Evolutionary conservation across 2,797 vertebrate genomes (phyloP).

Genomic region (Otolemur crassicaudatus): DNA sequence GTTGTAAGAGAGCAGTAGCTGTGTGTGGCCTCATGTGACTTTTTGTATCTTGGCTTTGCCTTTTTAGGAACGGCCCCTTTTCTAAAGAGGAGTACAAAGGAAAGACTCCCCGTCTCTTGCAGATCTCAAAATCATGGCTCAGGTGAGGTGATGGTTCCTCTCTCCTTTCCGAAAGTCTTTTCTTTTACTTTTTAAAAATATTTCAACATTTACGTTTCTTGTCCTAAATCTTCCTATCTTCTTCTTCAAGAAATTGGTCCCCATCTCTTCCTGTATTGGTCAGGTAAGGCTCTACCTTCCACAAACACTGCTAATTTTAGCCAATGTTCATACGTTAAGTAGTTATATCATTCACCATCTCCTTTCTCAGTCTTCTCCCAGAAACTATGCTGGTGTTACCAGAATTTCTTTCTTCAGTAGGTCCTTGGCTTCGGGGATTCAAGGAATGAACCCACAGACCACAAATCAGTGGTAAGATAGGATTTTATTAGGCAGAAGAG

Average conservation of each 20-base stretch:
- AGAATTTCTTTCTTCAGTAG: no score
- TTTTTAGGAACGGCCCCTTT: slow-evolving; percentile 52
- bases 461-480: no score
- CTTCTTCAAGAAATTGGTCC: background rate
- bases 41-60: slow-evolving; percentile 23
- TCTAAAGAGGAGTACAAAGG: slow-evolving; percentile 52
- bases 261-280: background rate
- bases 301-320: slow-evolving; percentile 17
- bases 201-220: slow-evolving; percentile 38
- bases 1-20: background rate
- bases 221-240: background rate
- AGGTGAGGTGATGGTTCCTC: slow-evolving; percentile 68
- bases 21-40: background rate
- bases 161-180: slow-evolving; percentile 15
- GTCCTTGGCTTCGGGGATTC: no score
- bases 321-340: background rate
- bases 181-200: background rate
- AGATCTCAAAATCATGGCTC: slow-evolving; percentile 72
- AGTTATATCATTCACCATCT: background rate
- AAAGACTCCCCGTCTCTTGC: slow-evolving; percentile 41
- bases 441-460: no score
- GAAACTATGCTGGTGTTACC: background rate
- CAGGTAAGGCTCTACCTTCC: background rate
- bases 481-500: no score
- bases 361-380: slow-evolving; percentile 36